phyloP scores from a whole-genome alignment of 1,140 invertebrate species.

The Druon quercuslanigerum region DNA sequence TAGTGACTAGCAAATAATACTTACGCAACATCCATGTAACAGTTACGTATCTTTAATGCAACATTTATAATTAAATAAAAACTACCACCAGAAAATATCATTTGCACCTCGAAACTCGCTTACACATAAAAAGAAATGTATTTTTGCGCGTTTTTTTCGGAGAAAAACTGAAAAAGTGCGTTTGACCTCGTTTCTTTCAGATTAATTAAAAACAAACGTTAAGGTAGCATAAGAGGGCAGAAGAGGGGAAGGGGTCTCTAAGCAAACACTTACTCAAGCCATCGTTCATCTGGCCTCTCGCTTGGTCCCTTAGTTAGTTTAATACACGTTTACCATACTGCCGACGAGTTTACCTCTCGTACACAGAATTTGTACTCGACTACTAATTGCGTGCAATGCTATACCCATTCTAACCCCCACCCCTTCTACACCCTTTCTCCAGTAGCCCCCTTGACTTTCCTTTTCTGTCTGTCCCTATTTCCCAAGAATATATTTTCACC shows the following conservation, averaged over 20 bases:
- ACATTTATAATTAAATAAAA: no score
- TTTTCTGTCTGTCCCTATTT: background rate
- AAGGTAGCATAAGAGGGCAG: constrained; percentile 25
- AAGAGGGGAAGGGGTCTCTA: background rate
- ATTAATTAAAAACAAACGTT: constrained; percentile 54
- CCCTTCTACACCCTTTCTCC: background rate
- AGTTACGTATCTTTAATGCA: no score
- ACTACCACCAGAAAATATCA: no score
- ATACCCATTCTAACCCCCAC: background rate
- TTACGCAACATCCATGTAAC: no score
- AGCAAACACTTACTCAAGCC: constrained; percentile 10
- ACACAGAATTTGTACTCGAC: background rate
- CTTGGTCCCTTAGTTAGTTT: background rate
- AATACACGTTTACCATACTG: constrained; percentile 13
- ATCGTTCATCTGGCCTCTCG: background rate
- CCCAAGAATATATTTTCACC: background rate
- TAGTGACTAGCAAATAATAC: no score
- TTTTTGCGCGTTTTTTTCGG: no score
- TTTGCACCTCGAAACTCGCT: no score
- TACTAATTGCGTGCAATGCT: constrained; percentile 26
- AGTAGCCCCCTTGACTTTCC: background rate
- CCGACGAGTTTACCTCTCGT: constrained; percentile 13
- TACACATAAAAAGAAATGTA: no score
- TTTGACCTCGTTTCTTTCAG: constrained; percentile 37
- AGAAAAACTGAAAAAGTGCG: background rate